Base-by-base conservation (phyloP, 2,888 invertebrate genomes). In the Eurois occulta region DNA sequence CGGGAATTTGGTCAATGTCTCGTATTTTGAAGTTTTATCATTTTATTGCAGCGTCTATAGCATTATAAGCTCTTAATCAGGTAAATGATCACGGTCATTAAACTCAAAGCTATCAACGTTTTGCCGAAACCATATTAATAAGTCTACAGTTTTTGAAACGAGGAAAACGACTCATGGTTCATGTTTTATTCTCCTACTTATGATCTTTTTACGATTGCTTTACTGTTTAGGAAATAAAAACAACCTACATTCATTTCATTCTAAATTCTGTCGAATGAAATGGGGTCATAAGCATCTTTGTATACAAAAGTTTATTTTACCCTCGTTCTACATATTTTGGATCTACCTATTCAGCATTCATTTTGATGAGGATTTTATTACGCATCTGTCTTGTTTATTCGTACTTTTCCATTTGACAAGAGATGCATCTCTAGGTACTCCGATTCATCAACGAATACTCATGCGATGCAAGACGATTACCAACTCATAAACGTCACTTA, bases 1-100 rank as follows among this genome's bases (percentile, higher is more conserved):
- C 73, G 80, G 80, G 78, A 83, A 77, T 80, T 64, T 80, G 67
- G 68, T 72, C 86, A 76, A 85, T 81, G 87, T 68, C 77, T 80
- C 21, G 69, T 64, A 78, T 77, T 78, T 77, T 80, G 72, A 69
- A 60, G 77, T 74, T 82, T 87, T 80, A 80, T 77, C 78, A 60
- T 55, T 80, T 80, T 79, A 79, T 43, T 80, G 68, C 48, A 65
- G 24, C 46, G 72, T 75, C 75, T 78, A 77, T 58, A 86, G 78
- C 72, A 75, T 83, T 38, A 52, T 84, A 73, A 84, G 72, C 83
- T 75, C 78, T 78, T 84, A 86, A 84, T 84, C 78, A 78, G 75
- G 70, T 62, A 77, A 71, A 78, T 82, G 41, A 85, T 84, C 82
- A 78, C 38, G 64, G 72, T 43, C 55, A 76, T 72, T 77, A 84